Base-by-base conservation (phyloP, 2,888 invertebrate species). In the Drosophila cracens region DNA sequence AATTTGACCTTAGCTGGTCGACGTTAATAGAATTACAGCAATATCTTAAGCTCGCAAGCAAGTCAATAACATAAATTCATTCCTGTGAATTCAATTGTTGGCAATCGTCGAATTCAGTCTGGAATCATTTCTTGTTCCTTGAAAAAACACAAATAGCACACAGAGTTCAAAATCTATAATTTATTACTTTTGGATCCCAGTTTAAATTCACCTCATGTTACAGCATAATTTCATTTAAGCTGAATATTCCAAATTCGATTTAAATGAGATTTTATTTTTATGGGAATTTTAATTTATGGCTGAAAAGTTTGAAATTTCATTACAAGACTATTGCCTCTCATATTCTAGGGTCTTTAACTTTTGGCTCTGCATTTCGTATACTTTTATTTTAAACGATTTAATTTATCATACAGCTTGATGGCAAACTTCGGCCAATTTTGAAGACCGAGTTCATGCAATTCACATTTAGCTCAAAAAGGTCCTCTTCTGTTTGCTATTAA, bases 381-480 rank as follows among this genome's bases (percentile, higher is more conserved):
- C 4, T 36, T 25, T 34, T 16, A 7, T 11, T 11, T 18, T 36
- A 36, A 54, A 11, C 29, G 56, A 13, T 29, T 56, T 27, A 29
- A 56, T 56, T 56, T 29, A 38, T 56, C 38, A 56, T 38, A n/a
- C 13, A 40, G 33, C 40, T 52, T 64, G 60, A 69, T 63, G 49
- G 34, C n/a, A 51, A 65, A 62, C 40, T 62, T 46, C 7, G 49
- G 46, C 53, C 40, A 43, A 61, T 46, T 62, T 67, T 70, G 65
- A 40, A 66, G 21, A 63, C 43, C n/a, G 66, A 43, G 65, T 29
- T 52, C 60, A 58, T 60, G 71, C 61, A 54, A 61, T 67, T 75
- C 71, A 43, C 68, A 80, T 80, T 79, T 81, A 57, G 51, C 29
- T 25, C 29, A 36, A 54, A 46, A 21, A 6, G 18, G 25, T 18